A percentile compares a stretch with the other conserved stretches of the same genome.
Evolutionary conservation across 2,797 vertebrate genomes (phyloP).

Genomic region (Sebastes jordani): DNA sequence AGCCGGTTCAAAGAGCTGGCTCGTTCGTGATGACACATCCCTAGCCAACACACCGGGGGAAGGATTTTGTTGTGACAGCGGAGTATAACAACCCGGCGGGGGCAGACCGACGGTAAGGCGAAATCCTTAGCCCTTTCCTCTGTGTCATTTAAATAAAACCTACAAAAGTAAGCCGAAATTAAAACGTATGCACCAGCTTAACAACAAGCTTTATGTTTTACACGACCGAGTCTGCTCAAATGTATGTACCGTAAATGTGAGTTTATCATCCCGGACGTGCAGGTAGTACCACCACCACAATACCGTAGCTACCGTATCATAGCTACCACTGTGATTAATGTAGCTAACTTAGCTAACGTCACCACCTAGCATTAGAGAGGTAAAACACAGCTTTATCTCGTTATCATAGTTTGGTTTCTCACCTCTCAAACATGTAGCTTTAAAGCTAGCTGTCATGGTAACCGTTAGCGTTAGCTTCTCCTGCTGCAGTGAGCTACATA

Average conservation of each 20-base stretch:
- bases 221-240: accelerated
- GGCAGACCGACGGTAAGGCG: conserved; percentile 69
- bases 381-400: neutral
- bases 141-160: neutral
- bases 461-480: conserved; percentile 28
- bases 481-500: conserved; percentile 27
- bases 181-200: accelerated
- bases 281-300: conserved; percentile 42
- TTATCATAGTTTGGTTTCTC: neutral
- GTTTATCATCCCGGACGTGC: conserved; percentile 32
- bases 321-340: conserved; percentile 52
- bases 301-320: conserved; percentile 53
- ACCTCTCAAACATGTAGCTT: neutral
- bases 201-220: neutral
- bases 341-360: conserved; percentile 50
- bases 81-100: conserved; percentile 70
- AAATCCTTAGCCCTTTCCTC: neutral
- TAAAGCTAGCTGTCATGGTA: neutral
- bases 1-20: too few species aligned
- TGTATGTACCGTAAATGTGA: neutral
- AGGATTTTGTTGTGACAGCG: conserved; percentile 79
- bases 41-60: conserved; percentile 40
- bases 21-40: too few species aligned
- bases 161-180: neutral
- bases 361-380: conserved; percentile 8